Conservation (phyloP, 2,113 vertebrate genomes). For the Lepisosteus oculatus region DNA sequence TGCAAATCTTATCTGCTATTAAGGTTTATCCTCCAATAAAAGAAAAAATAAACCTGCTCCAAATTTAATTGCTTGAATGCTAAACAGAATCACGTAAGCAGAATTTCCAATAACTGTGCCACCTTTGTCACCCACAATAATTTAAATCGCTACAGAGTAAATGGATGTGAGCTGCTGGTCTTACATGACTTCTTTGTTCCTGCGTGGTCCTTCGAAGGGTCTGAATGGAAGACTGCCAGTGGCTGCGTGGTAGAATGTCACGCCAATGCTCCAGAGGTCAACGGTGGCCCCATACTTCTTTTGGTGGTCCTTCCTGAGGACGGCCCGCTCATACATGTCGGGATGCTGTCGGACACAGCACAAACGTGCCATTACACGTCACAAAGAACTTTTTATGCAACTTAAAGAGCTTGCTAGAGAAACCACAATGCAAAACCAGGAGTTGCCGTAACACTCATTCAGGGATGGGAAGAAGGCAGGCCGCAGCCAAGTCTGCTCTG, state of each 20-base stretch:
- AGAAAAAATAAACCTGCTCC: too few relatives aligned
- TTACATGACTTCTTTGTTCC: slow-evolving; percentile 99
- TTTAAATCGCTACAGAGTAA: too few relatives aligned
- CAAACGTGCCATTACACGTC: neutral
- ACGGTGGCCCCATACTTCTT: slow-evolving; percentile 96
- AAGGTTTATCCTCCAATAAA: too few relatives aligned
- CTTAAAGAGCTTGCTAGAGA: too few relatives aligned
- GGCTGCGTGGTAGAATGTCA: slow-evolving; percentile 95
- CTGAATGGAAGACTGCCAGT: slow-evolving; percentile 93
- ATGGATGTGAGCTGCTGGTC: slow-evolving; percentile 34
- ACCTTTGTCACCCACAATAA: too few relatives aligned
- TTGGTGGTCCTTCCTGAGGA: slow-evolving; percentile 94
- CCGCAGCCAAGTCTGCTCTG: neutral
- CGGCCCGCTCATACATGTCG: slow-evolving; percentile 96
- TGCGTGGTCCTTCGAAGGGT: slow-evolving; percentile 92
- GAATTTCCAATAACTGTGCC: too few relatives aligned
- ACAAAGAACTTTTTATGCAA: neutral
- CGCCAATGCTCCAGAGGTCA: slow-evolving; percentile 96
- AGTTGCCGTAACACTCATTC: neutral
- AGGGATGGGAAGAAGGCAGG: neutral
- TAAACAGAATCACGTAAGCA: too few relatives aligned
- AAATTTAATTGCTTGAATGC: neutral
- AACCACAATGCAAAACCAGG: too few relatives aligned
- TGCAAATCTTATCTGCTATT: too few relatives aligned
- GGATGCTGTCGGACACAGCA: slow-evolving; percentile 70